Evolutionary conservation across 35 echinoderm and acorn worm species (phyloP).

Genomic region (Amphiura filiformis): DNA sequence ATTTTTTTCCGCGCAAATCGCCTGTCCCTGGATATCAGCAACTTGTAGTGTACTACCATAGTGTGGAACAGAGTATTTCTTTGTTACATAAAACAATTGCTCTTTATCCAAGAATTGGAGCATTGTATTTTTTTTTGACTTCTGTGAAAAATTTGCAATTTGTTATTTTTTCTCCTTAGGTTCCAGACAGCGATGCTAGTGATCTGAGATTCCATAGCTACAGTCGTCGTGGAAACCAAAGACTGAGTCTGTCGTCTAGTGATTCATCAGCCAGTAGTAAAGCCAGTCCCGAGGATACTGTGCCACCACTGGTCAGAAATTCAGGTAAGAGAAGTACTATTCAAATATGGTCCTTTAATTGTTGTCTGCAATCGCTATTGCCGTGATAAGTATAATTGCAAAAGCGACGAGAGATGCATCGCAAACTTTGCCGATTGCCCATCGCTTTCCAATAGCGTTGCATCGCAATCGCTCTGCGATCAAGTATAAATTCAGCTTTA

Average conservation of each 20-base stretch:
- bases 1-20: too few species aligned
- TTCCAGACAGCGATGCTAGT: neutral
- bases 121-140: neutral
- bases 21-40: too few species aligned
- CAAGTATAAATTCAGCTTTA: neutral
- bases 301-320: neutral
- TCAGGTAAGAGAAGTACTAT: neutral
- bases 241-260: neutral
- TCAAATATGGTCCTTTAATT: neutral
- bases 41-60: too few species aligned
- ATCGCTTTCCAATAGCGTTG: too few species aligned
- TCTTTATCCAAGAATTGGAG: neutral
- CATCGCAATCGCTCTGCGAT: too few species aligned
- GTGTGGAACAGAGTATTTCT: too few species aligned
- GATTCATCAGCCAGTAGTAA: neutral
- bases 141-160: too few species aligned
- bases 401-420: too few species aligned
- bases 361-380: too few species aligned
- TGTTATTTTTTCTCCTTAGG: neutral
- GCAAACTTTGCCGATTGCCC: too few species aligned
- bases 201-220: neutral
- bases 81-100: too few species aligned
- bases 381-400: too few species aligned
- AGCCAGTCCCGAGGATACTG: neutral
- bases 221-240: neutral